These are phyloP conservation scores for Tenebrosternarchus preto DNA, from an alignment of 2,113 vertebrate species.

Conservation along the genomic window DNA sequence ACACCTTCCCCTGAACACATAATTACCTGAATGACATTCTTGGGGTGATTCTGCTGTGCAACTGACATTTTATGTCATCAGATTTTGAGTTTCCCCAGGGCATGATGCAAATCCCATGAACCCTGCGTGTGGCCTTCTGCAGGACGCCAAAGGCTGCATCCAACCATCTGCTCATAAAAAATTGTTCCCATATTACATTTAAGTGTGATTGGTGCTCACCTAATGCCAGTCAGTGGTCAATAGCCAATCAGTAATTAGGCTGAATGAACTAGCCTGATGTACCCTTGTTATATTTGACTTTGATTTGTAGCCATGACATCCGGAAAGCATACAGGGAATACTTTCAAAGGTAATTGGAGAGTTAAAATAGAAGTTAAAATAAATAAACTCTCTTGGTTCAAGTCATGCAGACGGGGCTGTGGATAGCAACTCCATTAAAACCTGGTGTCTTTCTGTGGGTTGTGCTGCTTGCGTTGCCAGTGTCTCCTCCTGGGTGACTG, in stretches of 20 bases:
- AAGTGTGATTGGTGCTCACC: neutral
- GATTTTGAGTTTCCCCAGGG: neutral
- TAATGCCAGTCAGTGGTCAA: slow-evolving; percentile 5
- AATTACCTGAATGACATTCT: neutral
- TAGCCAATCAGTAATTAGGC: slow-evolving; percentile 8
- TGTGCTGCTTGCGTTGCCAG: no score
- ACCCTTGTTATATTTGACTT: neutral
- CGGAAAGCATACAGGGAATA: no score
- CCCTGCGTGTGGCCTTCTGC: neutral
- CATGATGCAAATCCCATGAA: neutral
- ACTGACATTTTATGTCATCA: neutral
- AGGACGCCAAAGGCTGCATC: neutral
- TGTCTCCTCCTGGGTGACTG: neutral
- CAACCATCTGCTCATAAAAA: neutral
- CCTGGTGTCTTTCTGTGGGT: neutral
- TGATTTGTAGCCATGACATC: neutral
- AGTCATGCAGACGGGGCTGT: no score
- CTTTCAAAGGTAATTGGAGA: no score
- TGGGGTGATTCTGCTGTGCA: neutral
- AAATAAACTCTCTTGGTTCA: no score
- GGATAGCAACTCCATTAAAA: neutral
- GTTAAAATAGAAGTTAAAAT: no score
- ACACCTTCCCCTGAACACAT: neutral
- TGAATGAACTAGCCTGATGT: neutral
- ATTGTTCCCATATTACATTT: neutral